phyloP scores from a whole-genome alignment of 2,113 vertebrate species.

The Chamaea fasciata region DNA sequence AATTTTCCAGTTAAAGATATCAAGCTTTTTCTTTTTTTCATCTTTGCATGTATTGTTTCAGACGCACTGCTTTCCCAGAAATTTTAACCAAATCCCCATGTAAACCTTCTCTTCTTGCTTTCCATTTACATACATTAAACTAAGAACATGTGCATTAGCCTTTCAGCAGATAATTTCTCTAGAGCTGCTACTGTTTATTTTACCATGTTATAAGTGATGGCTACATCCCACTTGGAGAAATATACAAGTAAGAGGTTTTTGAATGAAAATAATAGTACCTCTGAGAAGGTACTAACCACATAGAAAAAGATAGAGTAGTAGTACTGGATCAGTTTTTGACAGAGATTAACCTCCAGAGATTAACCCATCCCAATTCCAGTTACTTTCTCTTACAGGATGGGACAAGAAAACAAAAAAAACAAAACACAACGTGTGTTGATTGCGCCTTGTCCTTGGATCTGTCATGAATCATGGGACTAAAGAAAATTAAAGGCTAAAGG shows the following conservation, averaged over 20 bases:
- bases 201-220: background rate
- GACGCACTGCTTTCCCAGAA: background rate
- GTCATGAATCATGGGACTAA: background rate
- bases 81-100: background rate
- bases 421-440: background rate
- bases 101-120: background rate
- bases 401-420: too few relatives aligned
- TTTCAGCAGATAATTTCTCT: background rate
- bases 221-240: background rate
- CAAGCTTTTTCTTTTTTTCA: background rate
- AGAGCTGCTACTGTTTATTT: background rate
- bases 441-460: background rate
- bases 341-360: background rate
- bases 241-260: background rate
- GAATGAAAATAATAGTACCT: background rate
- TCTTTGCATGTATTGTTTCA: background rate
- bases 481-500: background rate
- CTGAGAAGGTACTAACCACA: background rate
- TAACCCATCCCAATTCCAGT: accelerated
- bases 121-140: background rate
- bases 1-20: background rate
- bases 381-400: background rate
- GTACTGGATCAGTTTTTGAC: background rate
- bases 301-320: background rate
- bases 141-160: background rate